Conservation (phyloP, 2,888 invertebrate genomes). For the Graphium colonna region DNA sequence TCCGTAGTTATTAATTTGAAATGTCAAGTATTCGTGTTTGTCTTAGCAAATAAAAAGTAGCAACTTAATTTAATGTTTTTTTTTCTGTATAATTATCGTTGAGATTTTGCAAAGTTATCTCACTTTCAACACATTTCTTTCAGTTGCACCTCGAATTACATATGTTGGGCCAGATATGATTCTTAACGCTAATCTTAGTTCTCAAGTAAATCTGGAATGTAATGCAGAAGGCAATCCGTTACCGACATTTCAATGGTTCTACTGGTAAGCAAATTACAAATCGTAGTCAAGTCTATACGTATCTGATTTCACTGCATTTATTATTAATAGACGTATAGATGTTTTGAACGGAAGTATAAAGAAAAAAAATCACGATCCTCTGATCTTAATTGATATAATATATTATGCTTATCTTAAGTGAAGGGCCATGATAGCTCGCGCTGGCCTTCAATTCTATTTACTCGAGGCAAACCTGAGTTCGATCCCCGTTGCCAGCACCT, state of each 20-base stretch:
- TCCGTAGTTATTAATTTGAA: neutral
- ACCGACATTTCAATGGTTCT: slow-evolving; percentile 91
- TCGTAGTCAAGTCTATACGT: neutral
- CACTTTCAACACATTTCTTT: slow-evolving; percentile 31
- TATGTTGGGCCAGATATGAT: slow-evolving; percentile 90
- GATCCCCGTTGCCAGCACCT: no score
- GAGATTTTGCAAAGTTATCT: neutral
- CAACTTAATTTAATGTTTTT: neutral
- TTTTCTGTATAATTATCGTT: neutral
- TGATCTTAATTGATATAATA: no score
- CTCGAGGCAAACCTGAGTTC: no score
- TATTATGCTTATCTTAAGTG: no score
- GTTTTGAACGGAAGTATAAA: no score
- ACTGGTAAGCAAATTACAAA: slow-evolving; percentile 75
- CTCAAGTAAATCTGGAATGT: slow-evolving; percentile 90
- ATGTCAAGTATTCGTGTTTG: neutral
- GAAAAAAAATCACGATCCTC: no score
- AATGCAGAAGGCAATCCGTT: slow-evolving; percentile 92
- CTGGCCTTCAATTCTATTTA: no score
- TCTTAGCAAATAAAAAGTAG: neutral
- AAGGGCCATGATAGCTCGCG: no score
- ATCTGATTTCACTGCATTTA: neutral
- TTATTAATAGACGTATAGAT: no score
- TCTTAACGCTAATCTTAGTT: slow-evolving; percentile 89
- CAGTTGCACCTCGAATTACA: slow-evolving; percentile 90